phyloP scores from a whole-genome alignment of 2,888 invertebrate genomes.

The Escarpia spicata region DNA sequence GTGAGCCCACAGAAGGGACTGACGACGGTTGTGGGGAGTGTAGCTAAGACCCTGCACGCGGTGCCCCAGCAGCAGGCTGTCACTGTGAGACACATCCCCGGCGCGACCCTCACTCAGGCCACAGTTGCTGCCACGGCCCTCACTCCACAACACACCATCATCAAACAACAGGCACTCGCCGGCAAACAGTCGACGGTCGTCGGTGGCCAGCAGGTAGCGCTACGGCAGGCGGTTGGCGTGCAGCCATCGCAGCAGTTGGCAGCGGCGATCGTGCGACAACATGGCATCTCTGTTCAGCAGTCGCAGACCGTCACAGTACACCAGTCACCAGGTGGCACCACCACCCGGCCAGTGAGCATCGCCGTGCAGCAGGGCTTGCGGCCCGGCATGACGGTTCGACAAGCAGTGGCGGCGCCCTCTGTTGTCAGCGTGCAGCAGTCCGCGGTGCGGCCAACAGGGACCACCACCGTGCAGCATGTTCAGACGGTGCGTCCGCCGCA shows the following conservation, averaged over 20 bases:
- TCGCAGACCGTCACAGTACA: constrained; percentile 24
- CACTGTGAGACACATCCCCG: background rate
- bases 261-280: constrained; percentile 1
- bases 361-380: constrained; percentile 47
- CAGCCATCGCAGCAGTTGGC: constrained; percentile 21
- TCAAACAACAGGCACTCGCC: background rate
- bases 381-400: constrained; percentile 21
- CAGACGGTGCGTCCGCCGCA: constrained; percentile 25
- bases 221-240: constrained; percentile 23
- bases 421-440: background rate
- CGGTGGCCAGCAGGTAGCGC: constrained; percentile 20
- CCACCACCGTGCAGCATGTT: constrained; percentile 24
- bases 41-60: background rate
- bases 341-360: constrained; percentile 26
- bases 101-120: constrained; percentile 24
- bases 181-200: constrained; percentile 10
- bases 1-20: constrained; percentile 30
- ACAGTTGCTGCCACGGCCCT: constrained; percentile 23
- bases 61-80: background rate
- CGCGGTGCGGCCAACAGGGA: background rate
- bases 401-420: background rate
- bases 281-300: constrained; percentile 22
- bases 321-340: constrained; percentile 19
- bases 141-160: background rate
- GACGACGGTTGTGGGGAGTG: background rate